phyloP scores from a whole-genome alignment of 2,113 vertebrate species.

The Rhineura floridana region DNA sequence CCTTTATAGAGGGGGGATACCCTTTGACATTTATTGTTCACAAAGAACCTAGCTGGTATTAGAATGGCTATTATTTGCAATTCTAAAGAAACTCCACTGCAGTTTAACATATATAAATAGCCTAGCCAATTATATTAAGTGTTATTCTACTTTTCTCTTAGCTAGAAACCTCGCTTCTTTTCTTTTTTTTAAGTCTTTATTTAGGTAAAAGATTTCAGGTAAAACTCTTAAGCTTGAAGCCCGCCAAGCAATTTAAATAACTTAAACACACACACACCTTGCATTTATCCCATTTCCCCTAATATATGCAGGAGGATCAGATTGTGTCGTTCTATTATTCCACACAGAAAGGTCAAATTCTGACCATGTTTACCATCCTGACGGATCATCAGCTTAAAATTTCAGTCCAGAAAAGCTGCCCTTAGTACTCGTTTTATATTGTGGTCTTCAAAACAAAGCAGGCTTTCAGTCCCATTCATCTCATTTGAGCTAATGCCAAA shows the following conservation, averaged over 20 bases:
- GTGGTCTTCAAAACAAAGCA: background rate
- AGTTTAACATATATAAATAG: constrained; percentile 66
- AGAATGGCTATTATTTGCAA: constrained; percentile 66
- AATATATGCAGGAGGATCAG: background rate
- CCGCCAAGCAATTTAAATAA: constrained; percentile 64
- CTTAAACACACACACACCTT: constrained; percentile 31
- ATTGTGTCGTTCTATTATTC: background rate
- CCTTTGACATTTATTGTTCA: constrained; percentile 66
- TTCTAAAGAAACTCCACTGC: constrained; percentile 57
- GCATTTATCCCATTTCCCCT: background rate
- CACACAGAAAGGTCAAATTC: constrained; percentile 32
- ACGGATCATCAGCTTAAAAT: constrained; percentile 58
- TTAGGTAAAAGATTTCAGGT: constrained; percentile 58
- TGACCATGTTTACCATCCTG: constrained; percentile 54
- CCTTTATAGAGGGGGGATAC: constrained; percentile 14
- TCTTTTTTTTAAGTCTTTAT: constrained; percentile 57
- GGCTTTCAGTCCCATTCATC: background rate
- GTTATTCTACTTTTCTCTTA: constrained; percentile 62
- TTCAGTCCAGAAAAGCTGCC: constrained; percentile 47
- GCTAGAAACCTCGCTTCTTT: constrained; percentile 47
- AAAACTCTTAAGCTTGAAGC: constrained; percentile 65
- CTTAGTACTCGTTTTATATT: constrained; percentile 9
- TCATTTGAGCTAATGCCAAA: background rate
- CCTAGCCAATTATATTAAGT: constrained; percentile 66
- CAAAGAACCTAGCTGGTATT: constrained; percentile 57